Evolutionary conservation across 1,140 invertebrate genomes (phyloP).

Genomic region (Trichonephila clavata): DNA sequence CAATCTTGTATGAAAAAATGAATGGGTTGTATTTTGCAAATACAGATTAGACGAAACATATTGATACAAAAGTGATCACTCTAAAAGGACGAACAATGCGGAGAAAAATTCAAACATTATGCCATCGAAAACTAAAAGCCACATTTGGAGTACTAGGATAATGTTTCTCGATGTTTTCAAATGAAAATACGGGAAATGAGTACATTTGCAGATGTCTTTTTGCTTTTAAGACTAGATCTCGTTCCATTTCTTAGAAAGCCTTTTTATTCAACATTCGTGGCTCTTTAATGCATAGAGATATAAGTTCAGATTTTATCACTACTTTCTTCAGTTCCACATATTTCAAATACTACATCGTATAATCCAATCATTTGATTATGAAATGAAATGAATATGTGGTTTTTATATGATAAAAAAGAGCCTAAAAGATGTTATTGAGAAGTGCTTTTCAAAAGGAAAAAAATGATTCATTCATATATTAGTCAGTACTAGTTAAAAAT

Average conservation of each 20-base stretch:
- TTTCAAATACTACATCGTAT: neutral
- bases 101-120: neutral
- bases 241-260: neutral
- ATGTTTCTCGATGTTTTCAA: neutral
- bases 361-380: neutral
- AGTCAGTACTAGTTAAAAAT: too few species aligned
- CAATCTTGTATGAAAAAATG: too few species aligned
- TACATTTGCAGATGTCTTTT: neutral
- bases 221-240: neutral
- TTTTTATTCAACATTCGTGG: neutral
- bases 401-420: neutral
- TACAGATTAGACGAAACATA: neutral
- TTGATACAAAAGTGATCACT: neutral
- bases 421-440: neutral
- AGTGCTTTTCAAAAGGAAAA: neutral
- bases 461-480: neutral
- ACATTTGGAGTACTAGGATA: neutral
- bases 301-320: neutral
- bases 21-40: too few species aligned
- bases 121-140: neutral
- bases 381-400: neutral
- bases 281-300: neutral
- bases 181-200: conserved; percentile 4
- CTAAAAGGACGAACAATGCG: neutral
- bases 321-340: neutral